phyloP scores from a whole-genome alignment of 2,888 invertebrate species.

The Trichopria drosophilae region DNA sequence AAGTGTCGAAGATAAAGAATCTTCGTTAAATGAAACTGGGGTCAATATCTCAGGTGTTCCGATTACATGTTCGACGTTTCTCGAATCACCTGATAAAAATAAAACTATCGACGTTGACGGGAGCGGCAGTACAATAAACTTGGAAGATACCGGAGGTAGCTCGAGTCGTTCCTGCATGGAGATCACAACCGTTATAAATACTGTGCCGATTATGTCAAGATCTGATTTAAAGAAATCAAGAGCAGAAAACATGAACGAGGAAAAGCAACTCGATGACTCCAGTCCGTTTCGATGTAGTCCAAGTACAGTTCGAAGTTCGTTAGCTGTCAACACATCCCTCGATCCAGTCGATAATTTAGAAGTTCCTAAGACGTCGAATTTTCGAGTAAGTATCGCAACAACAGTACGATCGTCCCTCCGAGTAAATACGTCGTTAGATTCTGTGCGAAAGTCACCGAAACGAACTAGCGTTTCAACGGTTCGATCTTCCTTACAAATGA shows the following conservation, averaged over 20 bases:
- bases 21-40: constrained; percentile 9
- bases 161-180: constrained; percentile 25
- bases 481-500: constrained; percentile 26
- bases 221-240: background rate
- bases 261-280: too few relatives aligned
- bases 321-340: constrained; percentile 48
- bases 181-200: constrained; percentile 23
- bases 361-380: background rate
- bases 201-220: constrained; percentile 13
- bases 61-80: constrained; percentile 46
- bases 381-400: background rate
- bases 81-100: constrained; percentile 26
- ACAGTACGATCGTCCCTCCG: constrained; percentile 21
- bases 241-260: background rate
- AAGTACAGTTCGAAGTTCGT: constrained; percentile 37
- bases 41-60: constrained; percentile 33
- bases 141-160: constrained; percentile 8
- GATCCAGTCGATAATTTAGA: constrained; percentile 27
- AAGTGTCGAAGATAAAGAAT: background rate
- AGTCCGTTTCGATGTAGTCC: too few relatives aligned
- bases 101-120: too few relatives aligned
- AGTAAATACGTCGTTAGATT: constrained; percentile 30
- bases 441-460: constrained; percentile 19
- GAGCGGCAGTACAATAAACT: too few relatives aligned
- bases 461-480: constrained; percentile 6